phyloP scores from a whole-genome alignment of 1,140 invertebrate species.

The Melipona quadrifasciata region DNA sequence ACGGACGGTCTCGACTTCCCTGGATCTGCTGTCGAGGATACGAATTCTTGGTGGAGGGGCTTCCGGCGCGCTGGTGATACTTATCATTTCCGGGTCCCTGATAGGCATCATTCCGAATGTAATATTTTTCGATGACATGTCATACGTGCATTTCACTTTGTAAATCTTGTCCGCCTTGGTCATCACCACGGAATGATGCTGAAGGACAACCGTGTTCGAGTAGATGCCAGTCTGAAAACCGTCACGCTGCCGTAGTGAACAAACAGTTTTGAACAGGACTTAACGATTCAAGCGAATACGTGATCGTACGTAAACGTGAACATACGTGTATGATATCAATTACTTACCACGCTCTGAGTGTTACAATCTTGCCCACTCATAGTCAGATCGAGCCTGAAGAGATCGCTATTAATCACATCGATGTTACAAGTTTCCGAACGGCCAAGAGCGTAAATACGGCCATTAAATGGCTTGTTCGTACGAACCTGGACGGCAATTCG shows the following conservation, averaged over 20 bases:
- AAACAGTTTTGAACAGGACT: slow-evolving; percentile 50
- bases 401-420: slow-evolving; percentile 94
- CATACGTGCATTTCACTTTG: slow-evolving; percentile 97
- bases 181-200: slow-evolving; percentile 98
- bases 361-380: slow-evolving; percentile 97
- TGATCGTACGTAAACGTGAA: background rate
- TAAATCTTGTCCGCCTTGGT: slow-evolving; percentile 98
- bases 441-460: slow-evolving; percentile 95
- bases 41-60: slow-evolving; percentile 96
- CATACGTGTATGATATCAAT: no score
- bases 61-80: slow-evolving; percentile 96
- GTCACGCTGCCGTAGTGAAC: slow-evolving; percentile 70
- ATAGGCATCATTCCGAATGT: slow-evolving; percentile 99
- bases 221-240: slow-evolving; percentile 93
- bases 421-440: slow-evolving; percentile 97
- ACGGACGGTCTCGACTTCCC: slow-evolving; percentile 96
- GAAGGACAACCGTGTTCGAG: slow-evolving; percentile 96
- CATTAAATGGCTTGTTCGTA: slow-evolving; percentile 96
- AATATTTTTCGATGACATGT: slow-evolving; percentile 97
- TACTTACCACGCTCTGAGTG: slow-evolving; percentile 93
- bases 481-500: slow-evolving; percentile 95
- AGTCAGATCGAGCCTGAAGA: slow-evolving; percentile 94
- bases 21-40: slow-evolving; percentile 91
- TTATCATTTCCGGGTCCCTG: slow-evolving; percentile 96
- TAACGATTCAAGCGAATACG: background rate